Conservation (phyloP, 2,888 invertebrate genomes). For the Notodonta dromedarius region DNA sequence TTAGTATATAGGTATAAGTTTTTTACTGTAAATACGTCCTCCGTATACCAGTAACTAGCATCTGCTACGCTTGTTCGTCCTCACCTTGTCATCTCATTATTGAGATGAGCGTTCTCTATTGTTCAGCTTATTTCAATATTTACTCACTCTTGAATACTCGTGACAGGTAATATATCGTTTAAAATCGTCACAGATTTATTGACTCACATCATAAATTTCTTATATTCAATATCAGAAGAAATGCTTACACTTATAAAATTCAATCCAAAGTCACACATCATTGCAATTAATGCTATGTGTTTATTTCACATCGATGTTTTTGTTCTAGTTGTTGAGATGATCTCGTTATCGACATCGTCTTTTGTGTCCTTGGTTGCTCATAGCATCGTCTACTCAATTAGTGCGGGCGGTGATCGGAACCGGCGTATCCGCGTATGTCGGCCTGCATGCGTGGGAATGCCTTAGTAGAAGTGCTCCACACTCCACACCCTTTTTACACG, state of each 20-base stretch:
- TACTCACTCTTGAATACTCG: constrained; percentile 13
- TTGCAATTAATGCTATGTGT: not conserved
- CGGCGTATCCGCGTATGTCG: constrained; percentile 68
- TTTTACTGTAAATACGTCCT: too few relatives aligned
- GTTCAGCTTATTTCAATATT: constrained; percentile 31
- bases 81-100: constrained; percentile 35
- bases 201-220: not conserved
- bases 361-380: constrained; percentile 54
- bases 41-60: constrained; percentile 9
- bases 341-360: constrained; percentile 25
- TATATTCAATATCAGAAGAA: not conserved
- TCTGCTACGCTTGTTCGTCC: constrained; percentile 30
- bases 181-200: constrained; percentile 12
- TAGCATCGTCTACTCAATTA: constrained; percentile 70
- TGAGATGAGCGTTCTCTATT: constrained; percentile 39
- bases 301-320: not conserved
- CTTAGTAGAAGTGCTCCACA: constrained; percentile 52
- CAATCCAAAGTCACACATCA: not conserved
- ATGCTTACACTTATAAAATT: not conserved
- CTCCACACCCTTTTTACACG: constrained; percentile 57
- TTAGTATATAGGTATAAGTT: too few relatives aligned
- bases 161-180: constrained; percentile 13
- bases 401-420: constrained; percentile 78
- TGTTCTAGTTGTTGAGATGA: constrained; percentile 13
- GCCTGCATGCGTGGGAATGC: constrained; percentile 70